Conservation (phyloP, 2,113 vertebrate genomes). For the Camelus dromedarius region DNA sequence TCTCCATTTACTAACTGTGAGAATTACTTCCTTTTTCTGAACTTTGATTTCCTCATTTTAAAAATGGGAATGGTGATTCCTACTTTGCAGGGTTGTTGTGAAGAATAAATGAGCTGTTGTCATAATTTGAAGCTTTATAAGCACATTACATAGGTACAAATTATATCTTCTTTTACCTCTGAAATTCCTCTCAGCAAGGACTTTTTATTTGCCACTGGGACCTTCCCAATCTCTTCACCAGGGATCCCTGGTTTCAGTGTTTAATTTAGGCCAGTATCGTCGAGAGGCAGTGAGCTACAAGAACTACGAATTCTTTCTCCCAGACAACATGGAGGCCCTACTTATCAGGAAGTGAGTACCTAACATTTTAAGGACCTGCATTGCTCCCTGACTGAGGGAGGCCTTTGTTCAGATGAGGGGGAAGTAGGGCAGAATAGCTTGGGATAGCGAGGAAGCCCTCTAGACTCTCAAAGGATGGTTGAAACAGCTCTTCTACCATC, state of each 20-base stretch:
- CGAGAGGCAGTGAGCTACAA: constrained; percentile 93
- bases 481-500: not conserved
- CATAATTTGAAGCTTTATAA: constrained; percentile 50
- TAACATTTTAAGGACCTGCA: constrained; percentile 3
- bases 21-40: constrained; percentile 27
- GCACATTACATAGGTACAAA: constrained; percentile 32
- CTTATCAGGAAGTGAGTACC: constrained; percentile 91
- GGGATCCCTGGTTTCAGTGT: constrained; percentile 86
- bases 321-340: constrained; percentile 93
- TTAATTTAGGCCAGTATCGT: constrained; percentile 95
- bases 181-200: not conserved
- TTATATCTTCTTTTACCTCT: constrained; percentile 9
- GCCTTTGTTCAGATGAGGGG: not conserved
- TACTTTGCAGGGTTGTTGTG: not conserved
- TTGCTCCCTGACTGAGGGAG: not conserved
- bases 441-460: not conserved
- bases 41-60: constrained; percentile 50
- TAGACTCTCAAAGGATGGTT: not conserved
- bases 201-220: not conserved
- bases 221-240: constrained; percentile 41
- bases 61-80: not conserved
- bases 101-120: not conserved
- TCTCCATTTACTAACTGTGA: constrained; percentile 3
- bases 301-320: constrained; percentile 93
- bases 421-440: not conserved